Conservation (phyloP, 2,113 vertebrate genomes). For the Limanda limanda region DNA sequence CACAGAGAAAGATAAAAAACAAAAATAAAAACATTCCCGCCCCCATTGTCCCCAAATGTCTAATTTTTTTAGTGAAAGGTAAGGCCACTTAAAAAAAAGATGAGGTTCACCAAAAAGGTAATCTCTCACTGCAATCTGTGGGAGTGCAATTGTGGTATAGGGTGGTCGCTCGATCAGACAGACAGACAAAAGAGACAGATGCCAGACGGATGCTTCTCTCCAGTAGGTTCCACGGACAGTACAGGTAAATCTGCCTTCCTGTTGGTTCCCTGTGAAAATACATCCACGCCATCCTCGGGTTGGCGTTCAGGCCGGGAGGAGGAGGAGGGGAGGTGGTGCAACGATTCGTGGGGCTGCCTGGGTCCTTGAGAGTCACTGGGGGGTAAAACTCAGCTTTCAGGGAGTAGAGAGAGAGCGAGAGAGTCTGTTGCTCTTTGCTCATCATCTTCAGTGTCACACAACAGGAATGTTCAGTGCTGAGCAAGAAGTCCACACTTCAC, state of each 20-base stretch:
- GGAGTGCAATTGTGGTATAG: slow-evolving; percentile 80
- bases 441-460: slow-evolving; percentile 64
- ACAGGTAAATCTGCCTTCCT: slow-evolving; percentile 58
- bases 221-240: slow-evolving; percentile 37
- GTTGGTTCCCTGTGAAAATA: slow-evolving; percentile 57
- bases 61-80: slow-evolving; percentile 81
- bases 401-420: slow-evolving; percentile 32
- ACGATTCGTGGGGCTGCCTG: slow-evolving; percentile 55
- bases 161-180: slow-evolving; percentile 58
- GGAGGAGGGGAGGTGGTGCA: slow-evolving; percentile 28
- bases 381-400: slow-evolving; percentile 37
- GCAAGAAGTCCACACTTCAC: slow-evolving; percentile 66
- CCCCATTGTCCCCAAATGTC: slow-evolving; percentile 77
- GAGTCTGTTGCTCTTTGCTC: slow-evolving; percentile 66
- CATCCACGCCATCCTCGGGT: slow-evolving; percentile 55
- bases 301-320: slow-evolving; percentile 41
- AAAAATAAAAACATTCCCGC: slow-evolving; percentile 46
- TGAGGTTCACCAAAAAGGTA: slow-evolving; percentile 83
- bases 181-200: slow-evolving; percentile 50
- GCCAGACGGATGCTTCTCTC: slow-evolving; percentile 45
- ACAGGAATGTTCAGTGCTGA: slow-evolving; percentile 81
- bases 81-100: slow-evolving; percentile 87
- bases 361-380: slow-evolving; percentile 54
- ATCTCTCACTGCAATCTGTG: slow-evolving; percentile 85
- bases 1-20: slow-evolving; percentile 58